These are phyloP conservation scores for Rhinichthys osculus DNA, from an alignment of 2,797 vertebrate species.

Conservation along the genomic window DNA sequence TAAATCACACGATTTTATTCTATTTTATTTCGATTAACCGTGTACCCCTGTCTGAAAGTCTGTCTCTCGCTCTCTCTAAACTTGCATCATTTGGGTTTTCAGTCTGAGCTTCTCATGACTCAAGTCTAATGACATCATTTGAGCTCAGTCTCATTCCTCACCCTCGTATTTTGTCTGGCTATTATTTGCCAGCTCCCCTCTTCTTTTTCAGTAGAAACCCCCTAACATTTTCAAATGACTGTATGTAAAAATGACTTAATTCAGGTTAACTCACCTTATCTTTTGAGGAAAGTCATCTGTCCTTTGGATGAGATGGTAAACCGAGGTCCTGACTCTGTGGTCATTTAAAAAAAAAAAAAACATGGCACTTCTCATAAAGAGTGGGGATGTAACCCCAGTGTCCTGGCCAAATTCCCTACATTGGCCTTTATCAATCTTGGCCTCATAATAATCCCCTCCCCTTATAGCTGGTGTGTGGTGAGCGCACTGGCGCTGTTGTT, in stretches of 20 bases:
- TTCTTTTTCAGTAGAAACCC: background rate
- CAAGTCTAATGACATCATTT: slow-evolving; percentile 29
- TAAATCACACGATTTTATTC: background rate
- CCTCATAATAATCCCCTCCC: background rate
- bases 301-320: background rate
- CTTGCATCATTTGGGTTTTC: background rate
- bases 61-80: background rate
- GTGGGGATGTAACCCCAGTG: background rate
- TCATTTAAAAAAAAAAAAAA: background rate
- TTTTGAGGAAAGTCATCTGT: background rate
- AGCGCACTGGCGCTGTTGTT: background rate
- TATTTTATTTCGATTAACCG: background rate
- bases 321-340: background rate
- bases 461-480: background rate
- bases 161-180: background rate
- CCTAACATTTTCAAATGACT: background rate
- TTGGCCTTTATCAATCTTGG: background rate
- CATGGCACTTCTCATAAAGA: background rate
- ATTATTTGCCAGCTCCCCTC: background rate
- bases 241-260: background rate
- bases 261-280: background rate
- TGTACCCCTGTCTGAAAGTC: background rate
- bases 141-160: slow-evolving; percentile 3
- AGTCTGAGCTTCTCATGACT: background rate
- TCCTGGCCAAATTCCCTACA: background rate